phyloP scores from a whole-genome alignment of 1,140 invertebrate genomes.

The Lordiphosa mommai region DNA sequence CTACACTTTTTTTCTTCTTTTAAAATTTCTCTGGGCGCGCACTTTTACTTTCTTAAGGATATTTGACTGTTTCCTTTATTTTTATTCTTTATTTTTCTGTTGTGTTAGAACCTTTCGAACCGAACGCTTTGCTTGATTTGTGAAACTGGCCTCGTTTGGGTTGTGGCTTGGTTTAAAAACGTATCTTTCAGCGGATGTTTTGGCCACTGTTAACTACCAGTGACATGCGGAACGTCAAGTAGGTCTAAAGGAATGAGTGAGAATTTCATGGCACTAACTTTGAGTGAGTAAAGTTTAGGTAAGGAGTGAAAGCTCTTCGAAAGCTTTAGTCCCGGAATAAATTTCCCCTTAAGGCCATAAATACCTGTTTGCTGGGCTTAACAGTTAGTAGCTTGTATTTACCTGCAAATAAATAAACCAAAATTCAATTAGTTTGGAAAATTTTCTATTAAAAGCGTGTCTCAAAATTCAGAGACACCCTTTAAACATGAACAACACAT shows the following conservation, averaged over 20 bases:
- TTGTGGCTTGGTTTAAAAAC: constrained; percentile 58
- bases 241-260: constrained; percentile 42
- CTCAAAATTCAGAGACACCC: too few relatives aligned
- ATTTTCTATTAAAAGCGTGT: too few relatives aligned
- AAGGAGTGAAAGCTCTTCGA: constrained; percentile 10
- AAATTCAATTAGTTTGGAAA: constrained; percentile 19
- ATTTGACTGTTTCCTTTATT: constrained; percentile 18
- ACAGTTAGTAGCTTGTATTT: constrained; percentile 17
- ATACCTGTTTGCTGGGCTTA: constrained; percentile 31
- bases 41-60: constrained; percentile 48
- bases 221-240: constrained; percentile 38
- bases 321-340: not conserved
- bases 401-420: constrained; percentile 56
- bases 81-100: constrained; percentile 3
- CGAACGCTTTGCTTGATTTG: constrained; percentile 75
- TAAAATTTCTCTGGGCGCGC: constrained; percentile 51
- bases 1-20: constrained; percentile 49
- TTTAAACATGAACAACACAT: constrained; percentile 15
- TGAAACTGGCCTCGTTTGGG: constrained; percentile 76
- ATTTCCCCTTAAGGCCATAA: constrained; percentile 10
- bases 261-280: constrained; percentile 17
- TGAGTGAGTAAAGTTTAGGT: constrained; percentile 25
- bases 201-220: constrained; percentile 53
- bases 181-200: constrained; percentile 40
- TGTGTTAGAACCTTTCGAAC: constrained; percentile 66